phyloP scores from a whole-genome alignment of 2,888 invertebrate genomes.

The Cynaeus angustus region DNA sequence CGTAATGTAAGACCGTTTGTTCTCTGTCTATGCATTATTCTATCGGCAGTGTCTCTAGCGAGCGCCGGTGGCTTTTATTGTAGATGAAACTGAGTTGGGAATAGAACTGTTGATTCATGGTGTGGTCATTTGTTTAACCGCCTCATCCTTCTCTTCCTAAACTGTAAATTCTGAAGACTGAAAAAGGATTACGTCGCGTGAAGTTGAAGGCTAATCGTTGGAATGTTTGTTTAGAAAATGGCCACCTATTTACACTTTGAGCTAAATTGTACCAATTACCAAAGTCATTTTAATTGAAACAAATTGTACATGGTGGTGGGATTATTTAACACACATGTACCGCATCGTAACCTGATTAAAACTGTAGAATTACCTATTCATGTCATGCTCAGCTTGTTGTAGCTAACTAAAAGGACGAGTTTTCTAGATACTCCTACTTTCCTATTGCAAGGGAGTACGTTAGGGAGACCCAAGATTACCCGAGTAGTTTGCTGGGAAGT shows the following conservation, averaged over 20 bases:
- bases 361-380: constrained; percentile 40
- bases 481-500: constrained; percentile 33
- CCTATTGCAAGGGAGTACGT: constrained; percentile 16
- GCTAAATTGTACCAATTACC: constrained; percentile 18
- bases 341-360: constrained; percentile 43
- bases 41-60: constrained; percentile 28
- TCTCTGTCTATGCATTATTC: constrained; percentile 46
- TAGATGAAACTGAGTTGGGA: constrained; percentile 42
- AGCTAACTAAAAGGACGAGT: constrained; percentile 44
- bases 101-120: constrained; percentile 59
- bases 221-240: background rate
- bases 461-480: constrained; percentile 29
- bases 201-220: background rate
- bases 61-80: constrained; percentile 47
- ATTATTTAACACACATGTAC: constrained; percentile 34
- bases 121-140: constrained; percentile 60
- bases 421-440: constrained; percentile 28
- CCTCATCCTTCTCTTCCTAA: constrained; percentile 56
- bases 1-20: constrained; percentile 31
- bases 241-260: too few relatives aligned
- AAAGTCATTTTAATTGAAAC: constrained; percentile 34
- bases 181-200: constrained; percentile 40
- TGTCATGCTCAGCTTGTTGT: constrained; percentile 37
- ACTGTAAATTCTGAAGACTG: constrained; percentile 44
- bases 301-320: constrained; percentile 15